These are phyloP conservation scores for Tenodera sinensis DNA, from an alignment of 2,888 invertebrate species.

Conservation along the genomic window DNA sequence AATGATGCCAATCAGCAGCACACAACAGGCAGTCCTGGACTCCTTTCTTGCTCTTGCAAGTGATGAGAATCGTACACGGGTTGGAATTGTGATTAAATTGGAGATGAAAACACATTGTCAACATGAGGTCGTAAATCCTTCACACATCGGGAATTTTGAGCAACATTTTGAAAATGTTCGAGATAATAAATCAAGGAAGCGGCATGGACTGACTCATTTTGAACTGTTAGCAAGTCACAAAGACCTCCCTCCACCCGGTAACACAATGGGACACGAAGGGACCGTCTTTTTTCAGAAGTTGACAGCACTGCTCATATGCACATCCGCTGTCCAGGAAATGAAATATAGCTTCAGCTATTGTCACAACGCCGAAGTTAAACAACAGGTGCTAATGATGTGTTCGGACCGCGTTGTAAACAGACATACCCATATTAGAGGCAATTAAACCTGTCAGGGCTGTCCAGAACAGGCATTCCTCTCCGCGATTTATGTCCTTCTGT, in stretches of 20 bases:
- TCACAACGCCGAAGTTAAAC: background rate
- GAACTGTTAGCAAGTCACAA: background rate
- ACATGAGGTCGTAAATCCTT: background rate
- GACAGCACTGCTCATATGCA: background rate
- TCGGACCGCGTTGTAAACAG: background rate
- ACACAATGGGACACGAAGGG: background rate
- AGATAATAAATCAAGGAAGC: background rate
- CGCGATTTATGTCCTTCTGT: too few relatives aligned
- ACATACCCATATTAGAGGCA: background rate
- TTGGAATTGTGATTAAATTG: background rate
- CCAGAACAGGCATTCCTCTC: background rate
- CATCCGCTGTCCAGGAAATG: background rate
- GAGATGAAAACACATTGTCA: background rate
- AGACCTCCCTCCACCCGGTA: background rate
- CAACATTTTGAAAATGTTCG: background rate
- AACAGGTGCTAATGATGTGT: background rate
- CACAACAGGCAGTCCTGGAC: too few relatives aligned
- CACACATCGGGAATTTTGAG: background rate
- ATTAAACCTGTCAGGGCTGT: background rate
- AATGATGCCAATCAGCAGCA: too few relatives aligned
- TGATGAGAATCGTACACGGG: too few relatives aligned
- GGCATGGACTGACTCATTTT: background rate
- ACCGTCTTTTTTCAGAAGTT: background rate
- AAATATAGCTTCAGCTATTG: background rate
- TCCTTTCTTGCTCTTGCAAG: too few relatives aligned